phyloP scores from a whole-genome alignment of 1,140 invertebrate genomes.

The Brachionus koreanus region DNA sequence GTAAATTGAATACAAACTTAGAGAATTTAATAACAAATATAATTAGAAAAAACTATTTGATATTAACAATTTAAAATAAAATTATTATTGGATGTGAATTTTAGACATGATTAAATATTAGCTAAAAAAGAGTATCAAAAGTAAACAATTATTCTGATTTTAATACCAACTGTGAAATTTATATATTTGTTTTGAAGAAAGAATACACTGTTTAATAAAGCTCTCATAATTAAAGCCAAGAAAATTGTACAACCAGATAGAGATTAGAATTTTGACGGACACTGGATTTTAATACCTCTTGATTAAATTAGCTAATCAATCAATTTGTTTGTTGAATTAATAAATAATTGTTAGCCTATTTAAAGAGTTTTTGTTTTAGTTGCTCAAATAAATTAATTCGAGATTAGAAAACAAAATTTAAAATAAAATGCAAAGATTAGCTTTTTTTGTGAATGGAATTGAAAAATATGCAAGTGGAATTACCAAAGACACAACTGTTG shows the following conservation, averaged over 20 bases:
- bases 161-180: constrained; percentile 34
- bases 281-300: not conserved
- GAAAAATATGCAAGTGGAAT: constrained; percentile 37
- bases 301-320: constrained; percentile 10
- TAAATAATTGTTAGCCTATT: not conserved
- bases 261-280: not conserved
- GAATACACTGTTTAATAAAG: not conserved
- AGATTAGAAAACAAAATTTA: not conserved
- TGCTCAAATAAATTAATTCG: not conserved
- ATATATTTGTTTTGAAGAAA: not conserved
- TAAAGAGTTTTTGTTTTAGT: not conserved
- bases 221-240: not conserved
- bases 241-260: constrained; percentile 26
- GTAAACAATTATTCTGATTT: not conserved
- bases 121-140: not conserved
- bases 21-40: no score
- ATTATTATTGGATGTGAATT: no score
- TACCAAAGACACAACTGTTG: constrained; percentile 27
- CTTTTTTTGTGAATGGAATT: constrained; percentile 11
- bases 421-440: constrained; percentile 15
- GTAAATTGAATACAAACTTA: no score
- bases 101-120: no score
- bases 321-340: not conserved
- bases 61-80: no score
- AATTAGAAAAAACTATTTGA: no score